Evolutionary conservation across 2,888 invertebrate genomes (phyloP), one percentile per base, ranked within the genome.

Genomic region (Parthenolecanium corni): DNA sequence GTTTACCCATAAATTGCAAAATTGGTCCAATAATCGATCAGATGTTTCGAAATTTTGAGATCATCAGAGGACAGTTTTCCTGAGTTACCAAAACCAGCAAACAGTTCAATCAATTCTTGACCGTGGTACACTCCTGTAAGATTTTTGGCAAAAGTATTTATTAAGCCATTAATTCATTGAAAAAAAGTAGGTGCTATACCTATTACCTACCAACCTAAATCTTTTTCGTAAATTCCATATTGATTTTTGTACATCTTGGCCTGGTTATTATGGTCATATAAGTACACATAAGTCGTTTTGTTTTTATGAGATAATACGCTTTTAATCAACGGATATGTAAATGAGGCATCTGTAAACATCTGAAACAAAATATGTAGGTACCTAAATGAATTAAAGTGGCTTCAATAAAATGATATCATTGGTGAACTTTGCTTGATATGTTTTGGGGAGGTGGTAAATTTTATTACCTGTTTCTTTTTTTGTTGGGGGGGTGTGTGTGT

Each of bases 11-110:
- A 49, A 14, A 18, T 62, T 3, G 62, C 64, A 3, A 64, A 64
- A 4, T 54, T 54, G 20, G 51, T 42, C 64, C 61, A 64, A 54
- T 49, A 31, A 21, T 64, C 53, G 6, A 54, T 20, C 23, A 64
- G 4, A 2, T 54, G 14, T 12, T 14, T 25, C 2, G 62, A 64
- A 1, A 64, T 61, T 2, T n/a, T 16, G 14, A 16, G 11, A 36
- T 64, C 64, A 21, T 31, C 31, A 21, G 18, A 18, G 25, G 44
- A 36, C 31, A 31, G n/a, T 31, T 18, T 52, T 65, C 53, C 18
- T 46, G 51, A 4, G 38, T 21, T 18, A 49, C 49, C 11, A 49
- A 9, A 5, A 20, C 44, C 24, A 16, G 40, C 38, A 20, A 56
- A 42, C 20, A 40, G 16, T 20, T 14, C 5, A 2, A 56, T 14